Conservation (phyloP, 2,888 invertebrate genomes). For the Scaptomyza tumidula region DNA sequence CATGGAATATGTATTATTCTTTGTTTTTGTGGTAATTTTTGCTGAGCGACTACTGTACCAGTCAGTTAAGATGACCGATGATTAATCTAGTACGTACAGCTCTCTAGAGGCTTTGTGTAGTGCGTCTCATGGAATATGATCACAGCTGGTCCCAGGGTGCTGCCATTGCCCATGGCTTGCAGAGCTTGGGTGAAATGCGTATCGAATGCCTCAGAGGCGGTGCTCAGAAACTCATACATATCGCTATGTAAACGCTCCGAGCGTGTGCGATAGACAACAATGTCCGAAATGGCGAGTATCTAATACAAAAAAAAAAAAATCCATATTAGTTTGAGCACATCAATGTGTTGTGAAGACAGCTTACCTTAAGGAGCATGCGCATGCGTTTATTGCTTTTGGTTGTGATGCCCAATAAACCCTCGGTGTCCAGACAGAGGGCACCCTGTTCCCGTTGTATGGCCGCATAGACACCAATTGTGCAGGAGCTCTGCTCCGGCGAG, state of each 20-base stretch:
- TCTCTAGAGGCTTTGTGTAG: constrained; percentile 88
- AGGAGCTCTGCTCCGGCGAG: constrained; percentile 86
- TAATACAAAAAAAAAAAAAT: constrained; percentile 47
- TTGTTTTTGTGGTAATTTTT: neutral
- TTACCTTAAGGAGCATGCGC: constrained; percentile 89
- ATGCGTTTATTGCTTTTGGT: constrained; percentile 84
- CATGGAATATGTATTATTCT: neutral
- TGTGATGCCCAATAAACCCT: constrained; percentile 89
- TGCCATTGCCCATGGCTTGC: constrained; percentile 82
- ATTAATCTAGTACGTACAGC: constrained; percentile 83
- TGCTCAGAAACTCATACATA: constrained; percentile 91
- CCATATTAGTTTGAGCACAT: neutral
- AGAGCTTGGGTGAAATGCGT: constrained; percentile 89
- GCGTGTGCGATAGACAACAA: constrained; percentile 91
- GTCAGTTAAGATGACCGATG: constrained; percentile 14
- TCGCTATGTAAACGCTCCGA: constrained; percentile 91
- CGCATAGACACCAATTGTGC: constrained; percentile 92
- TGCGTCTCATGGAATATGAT: constrained; percentile 92
- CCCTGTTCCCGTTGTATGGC: constrained; percentile 88
- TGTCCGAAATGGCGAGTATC: constrained; percentile 92
- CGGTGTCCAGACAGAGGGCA: constrained; percentile 91
- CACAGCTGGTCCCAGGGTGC: constrained; percentile 89
- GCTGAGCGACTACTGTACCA: constrained; percentile 15
- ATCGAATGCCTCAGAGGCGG: constrained; percentile 90
- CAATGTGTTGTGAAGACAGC: too few relatives aligned